These are phyloP conservation scores for Coregonus clupeaformis DNA, from an alignment of 2,113 vertebrate genomes.

Conservation along the genomic window DNA sequence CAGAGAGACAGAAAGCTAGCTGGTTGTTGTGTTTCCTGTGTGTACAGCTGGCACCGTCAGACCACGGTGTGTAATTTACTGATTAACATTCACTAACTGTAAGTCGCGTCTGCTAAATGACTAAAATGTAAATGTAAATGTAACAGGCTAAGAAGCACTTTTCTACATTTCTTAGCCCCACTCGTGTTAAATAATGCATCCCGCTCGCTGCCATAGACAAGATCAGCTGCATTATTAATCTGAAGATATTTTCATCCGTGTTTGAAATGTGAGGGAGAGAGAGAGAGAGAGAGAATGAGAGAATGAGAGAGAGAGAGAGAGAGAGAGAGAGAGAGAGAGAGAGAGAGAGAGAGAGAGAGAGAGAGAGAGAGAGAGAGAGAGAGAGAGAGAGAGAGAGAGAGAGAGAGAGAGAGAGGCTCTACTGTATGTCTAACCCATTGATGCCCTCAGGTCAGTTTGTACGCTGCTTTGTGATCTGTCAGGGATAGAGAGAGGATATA, in stretches of 20 bases:
- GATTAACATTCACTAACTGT: too few species aligned
- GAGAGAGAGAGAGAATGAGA: too few species aligned
- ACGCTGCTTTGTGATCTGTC: too few species aligned
- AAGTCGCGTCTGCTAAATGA: too few species aligned
- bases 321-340: neutral
- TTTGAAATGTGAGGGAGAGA: neutral
- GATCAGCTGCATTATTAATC: constrained; percentile 26
- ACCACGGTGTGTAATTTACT: neutral
- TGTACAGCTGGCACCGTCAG: too few species aligned
- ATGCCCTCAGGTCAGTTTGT: too few species aligned
- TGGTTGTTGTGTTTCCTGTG: too few species aligned
- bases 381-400: neutral
- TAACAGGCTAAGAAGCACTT: neutral
- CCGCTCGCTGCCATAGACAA: constrained; percentile 8
- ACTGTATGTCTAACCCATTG: too few species aligned
- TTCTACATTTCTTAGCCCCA: constrained; percentile 8
- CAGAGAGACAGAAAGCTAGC: too few species aligned
- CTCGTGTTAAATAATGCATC: constrained; percentile 23
- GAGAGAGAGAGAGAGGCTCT: neutral
- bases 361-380: neutral
- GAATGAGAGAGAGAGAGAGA: too few species aligned
- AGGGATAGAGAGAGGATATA: neutral
- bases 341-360: neutral
- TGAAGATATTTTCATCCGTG: constrained; percentile 2
- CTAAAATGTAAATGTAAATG: too few species aligned